phyloP scores from a whole-genome alignment of 2,113 vertebrate species.

The Microtus richardsoni region DNA sequence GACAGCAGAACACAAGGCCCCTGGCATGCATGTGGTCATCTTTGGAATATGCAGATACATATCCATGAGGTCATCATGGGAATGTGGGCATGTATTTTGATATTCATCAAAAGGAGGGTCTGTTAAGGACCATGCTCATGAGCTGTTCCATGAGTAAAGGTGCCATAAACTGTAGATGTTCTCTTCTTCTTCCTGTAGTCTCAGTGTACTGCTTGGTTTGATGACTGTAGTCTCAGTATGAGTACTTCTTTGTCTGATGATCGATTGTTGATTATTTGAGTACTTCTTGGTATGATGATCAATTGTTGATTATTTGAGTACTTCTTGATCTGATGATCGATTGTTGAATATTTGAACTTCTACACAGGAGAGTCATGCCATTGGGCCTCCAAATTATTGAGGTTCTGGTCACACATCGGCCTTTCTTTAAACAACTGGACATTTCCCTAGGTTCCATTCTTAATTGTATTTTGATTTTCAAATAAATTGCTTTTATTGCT shows the following conservation, averaged over 20 bases:
- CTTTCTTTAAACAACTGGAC: conserved; percentile 82
- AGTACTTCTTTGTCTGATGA: conserved; percentile 58
- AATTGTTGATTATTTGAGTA: conserved; percentile 74
- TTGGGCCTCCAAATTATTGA: conserved; percentile 81
- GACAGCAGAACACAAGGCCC: neutral
- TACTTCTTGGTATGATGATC: conserved; percentile 56
- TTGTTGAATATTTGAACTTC: conserved; percentile 80
- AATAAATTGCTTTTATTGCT: conserved; percentile 89
- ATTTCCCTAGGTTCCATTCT: conserved; percentile 85
- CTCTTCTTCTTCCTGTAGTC: neutral
- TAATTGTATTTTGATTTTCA: conserved; percentile 90
- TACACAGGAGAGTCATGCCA: conserved; percentile 80
- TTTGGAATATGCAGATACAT: neutral
- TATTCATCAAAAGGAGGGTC: neutral
- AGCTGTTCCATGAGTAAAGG: neutral
- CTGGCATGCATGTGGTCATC: neutral
- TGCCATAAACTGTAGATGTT: neutral
- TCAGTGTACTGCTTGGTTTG: neutral
- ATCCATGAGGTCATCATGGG: neutral
- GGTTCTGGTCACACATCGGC: conserved; percentile 79
- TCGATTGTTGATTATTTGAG: conserved; percentile 76
- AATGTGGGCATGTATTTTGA: too few species aligned
- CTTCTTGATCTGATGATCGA: conserved; percentile 67
- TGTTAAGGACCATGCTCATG: too few species aligned
- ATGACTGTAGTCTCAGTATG: neutral